Base-by-base conservation (phyloP, 2,113 vertebrate species). In the Osmerus eperlanus region DNA sequence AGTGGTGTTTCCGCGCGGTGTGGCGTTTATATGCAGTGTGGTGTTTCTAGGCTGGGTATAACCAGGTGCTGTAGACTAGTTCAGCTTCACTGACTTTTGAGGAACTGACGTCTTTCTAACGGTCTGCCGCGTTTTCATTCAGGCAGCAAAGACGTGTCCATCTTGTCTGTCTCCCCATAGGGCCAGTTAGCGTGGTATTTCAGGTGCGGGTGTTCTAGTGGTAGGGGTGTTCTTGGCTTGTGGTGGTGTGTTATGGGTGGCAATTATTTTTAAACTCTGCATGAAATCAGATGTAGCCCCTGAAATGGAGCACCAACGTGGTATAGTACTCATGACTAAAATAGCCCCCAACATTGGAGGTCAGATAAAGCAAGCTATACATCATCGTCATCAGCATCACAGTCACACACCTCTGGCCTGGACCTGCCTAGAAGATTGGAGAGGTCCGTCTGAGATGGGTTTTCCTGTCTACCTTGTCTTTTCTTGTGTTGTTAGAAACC, bases 301-400 rank as follows among this genome's bases (percentile, higher is more conserved):
- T 64, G 61, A 36, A 64, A 64, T 64, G 16, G 61, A 29, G 61
- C 29, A 29, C 61, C 62, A 55, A 4, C 54, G 18, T 55, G 54
- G 3, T 11, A 55, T 55, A 55, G 14, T 55, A 55, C 54, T 16
- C 54, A 64, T 15, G 29, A 3, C 62, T 64, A 1, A 28, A 64
- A 36, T 64, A 64, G 59, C 59, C 59, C 19, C n/a, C n/a, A 59
- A 59, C 19, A 25, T 61, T 12, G 8, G 11, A 25, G 59, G 23
- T 25, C 59, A 36, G 32, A 6, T 36, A 6, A 36, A 36, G 2
- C 32, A 36, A 36, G 32, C 32, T 36, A 36, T 36, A 36, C 32
- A 36, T 36, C 32, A 36, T 36, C 32, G 1, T 6, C 32, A 61
- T 18, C 25, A 14, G 3, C 23, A 25, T 61, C 21, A 25, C 21